Evolutionary conservation across 2,888 invertebrate species (phyloP).

Genomic region (Lapara coniferarum): DNA sequence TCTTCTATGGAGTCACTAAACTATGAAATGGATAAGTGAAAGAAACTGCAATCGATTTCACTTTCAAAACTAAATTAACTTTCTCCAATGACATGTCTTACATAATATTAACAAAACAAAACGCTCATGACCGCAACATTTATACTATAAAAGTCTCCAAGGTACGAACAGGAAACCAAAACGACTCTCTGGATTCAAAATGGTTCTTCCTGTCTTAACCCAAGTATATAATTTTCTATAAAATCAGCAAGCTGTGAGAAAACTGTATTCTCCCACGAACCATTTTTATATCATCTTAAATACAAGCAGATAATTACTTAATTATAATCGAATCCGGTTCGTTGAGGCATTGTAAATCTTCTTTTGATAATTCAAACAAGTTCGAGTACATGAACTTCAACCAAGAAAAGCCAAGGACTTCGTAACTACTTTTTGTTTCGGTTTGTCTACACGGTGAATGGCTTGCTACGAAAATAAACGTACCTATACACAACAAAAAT

Average conservation of each 20-base stretch:
- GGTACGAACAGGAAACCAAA: not conserved
- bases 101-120: slow-evolving; percentile 78
- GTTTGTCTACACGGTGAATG: slow-evolving; percentile 57
- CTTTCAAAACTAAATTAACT: slow-evolving; percentile 84
- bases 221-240: not conserved
- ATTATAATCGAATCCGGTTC: slow-evolving; percentile 34
- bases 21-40: slow-evolving; percentile 79
- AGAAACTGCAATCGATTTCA: slow-evolving; percentile 83
- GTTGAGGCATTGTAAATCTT: slow-evolving; percentile 36
- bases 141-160: slow-evolving; percentile 66
- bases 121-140: slow-evolving; percentile 74
- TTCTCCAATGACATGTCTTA: slow-evolving; percentile 83
- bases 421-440: slow-evolving; percentile 51
- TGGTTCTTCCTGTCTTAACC: not conserved
- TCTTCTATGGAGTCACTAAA: slow-evolving; percentile 61
- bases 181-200: not conserved
- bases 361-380: slow-evolving; percentile 27
- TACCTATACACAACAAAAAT: slow-evolving; percentile 41
- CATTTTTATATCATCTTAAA: slow-evolving; percentile 19
- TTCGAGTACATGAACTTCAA: slow-evolving; percentile 31
- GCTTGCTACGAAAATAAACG: slow-evolving; percentile 35
- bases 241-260: not conserved
- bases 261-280: slow-evolving; percentile 4
- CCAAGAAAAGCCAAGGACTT: slow-evolving; percentile 33
- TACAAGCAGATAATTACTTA: slow-evolving; percentile 25